Evolutionary conservation across 2,797 vertebrate genomes (phyloP).

Genomic region (Brotula barbata): DNA sequence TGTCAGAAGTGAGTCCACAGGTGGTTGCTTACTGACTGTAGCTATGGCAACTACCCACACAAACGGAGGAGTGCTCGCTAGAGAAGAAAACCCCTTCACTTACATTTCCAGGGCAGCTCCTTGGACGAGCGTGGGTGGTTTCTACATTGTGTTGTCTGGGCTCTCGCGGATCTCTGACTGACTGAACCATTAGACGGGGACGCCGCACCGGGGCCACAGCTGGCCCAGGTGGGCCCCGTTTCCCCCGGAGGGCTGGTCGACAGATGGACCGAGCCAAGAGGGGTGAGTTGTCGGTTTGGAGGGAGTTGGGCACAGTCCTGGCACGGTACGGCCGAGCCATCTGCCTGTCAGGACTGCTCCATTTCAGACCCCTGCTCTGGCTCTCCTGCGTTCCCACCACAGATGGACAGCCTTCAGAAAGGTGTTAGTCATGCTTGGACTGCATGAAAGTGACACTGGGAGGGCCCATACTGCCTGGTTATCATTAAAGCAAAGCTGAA

Average conservation of each 20-base stretch:
- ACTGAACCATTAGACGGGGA: slow-evolving; percentile 33
- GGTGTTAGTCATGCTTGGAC: slow-evolving; percentile 64
- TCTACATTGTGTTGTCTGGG: slow-evolving; percentile 30
- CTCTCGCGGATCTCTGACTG: slow-evolving; percentile 42
- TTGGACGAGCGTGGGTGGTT: slow-evolving; percentile 55
- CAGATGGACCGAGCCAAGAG: slow-evolving; percentile 65
- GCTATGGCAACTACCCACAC: slow-evolving; percentile 73
- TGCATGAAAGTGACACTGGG: slow-evolving; percentile 39
- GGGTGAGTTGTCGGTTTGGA: slow-evolving; percentile 40
- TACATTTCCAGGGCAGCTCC: slow-evolving; percentile 64
- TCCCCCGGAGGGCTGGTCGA: slow-evolving; percentile 57
- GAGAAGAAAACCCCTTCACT: slow-evolving; percentile 51
- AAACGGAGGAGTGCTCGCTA: slow-evolving; percentile 60
- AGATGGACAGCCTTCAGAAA: slow-evolving; percentile 72
- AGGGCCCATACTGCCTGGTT: slow-evolving; percentile 22
- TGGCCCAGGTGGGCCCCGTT: slow-evolving; percentile 57
- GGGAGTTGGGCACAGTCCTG: slow-evolving; percentile 54
- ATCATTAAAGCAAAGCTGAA: slow-evolving; percentile 26
- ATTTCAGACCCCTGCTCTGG: slow-evolving; percentile 62
- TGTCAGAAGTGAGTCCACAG: slow-evolving; percentile 73
- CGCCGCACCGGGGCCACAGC: slow-evolving; percentile 16
- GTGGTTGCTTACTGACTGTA: slow-evolving; percentile 73
- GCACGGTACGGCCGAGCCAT: slow-evolving; percentile 67
- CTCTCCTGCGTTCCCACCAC: slow-evolving; percentile 53
- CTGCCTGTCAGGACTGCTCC: slow-evolving; percentile 70